phyloP scores from a whole-genome alignment of 1,140 invertebrate genomes.

The Lysiphlebus fabarum region DNA sequence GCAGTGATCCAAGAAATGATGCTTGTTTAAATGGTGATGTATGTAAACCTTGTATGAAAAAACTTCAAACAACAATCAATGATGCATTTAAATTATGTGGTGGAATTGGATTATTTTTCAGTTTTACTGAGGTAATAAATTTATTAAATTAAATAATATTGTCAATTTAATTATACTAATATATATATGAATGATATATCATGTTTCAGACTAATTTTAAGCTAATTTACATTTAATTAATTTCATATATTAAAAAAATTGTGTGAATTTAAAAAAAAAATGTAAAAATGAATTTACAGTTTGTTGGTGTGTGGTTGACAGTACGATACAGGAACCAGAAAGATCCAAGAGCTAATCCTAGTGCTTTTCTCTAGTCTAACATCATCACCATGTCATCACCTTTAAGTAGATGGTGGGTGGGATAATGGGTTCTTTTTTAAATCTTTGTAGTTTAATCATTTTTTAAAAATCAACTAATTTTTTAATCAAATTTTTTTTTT shows the following conservation, averaged over 20 bases:
- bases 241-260: neutral
- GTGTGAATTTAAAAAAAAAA: slow-evolving; percentile 9
- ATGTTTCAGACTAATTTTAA: too few species aligned
- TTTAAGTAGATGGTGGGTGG: slow-evolving; percentile 54
- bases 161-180: neutral
- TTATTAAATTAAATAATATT: neutral
- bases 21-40: slow-evolving; percentile 46
- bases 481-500: too few species aligned
- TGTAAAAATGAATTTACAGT: slow-evolving; percentile 63
- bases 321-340: slow-evolving; percentile 95
- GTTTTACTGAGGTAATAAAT: slow-evolving; percentile 87
- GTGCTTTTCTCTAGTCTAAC: slow-evolving; percentile 87
- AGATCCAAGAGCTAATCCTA: slow-evolving; percentile 92
- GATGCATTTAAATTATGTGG: slow-evolving; percentile 88
- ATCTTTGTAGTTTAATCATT: slow-evolving; percentile 20
- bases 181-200: neutral
- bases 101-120: slow-evolving; percentile 92
- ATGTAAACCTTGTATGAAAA: slow-evolving; percentile 72
- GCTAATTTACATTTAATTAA: neutral
- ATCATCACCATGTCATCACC: slow-evolving; percentile 49
- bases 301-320: slow-evolving; percentile 95
- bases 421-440: slow-evolving; percentile 20
- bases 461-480: too few species aligned
- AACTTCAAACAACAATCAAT: slow-evolving; percentile 75
- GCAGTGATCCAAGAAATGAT: slow-evolving; percentile 26